These are phyloP conservation scores for Sitobion miscanthi DNA, from an alignment of 1,140 invertebrate species.

Conservation along the genomic window DNA sequence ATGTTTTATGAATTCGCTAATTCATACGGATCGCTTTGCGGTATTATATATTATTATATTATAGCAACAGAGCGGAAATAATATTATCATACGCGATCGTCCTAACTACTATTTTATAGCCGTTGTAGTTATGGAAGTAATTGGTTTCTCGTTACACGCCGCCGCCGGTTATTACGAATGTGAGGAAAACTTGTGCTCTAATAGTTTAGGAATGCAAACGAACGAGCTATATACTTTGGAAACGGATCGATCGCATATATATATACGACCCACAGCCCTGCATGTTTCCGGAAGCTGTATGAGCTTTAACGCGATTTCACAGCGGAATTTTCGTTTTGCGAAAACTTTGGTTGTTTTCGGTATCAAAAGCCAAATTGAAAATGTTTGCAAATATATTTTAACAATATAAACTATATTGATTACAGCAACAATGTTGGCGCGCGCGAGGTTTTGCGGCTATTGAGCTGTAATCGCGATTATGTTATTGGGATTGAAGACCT, in stretches of 20 bases:
- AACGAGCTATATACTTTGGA: neutral
- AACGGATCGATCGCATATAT: neutral
- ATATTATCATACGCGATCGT: neutral
- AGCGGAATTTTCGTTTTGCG: neutral
- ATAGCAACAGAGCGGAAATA: neutral
- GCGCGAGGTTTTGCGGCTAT: neutral
- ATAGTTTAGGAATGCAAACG: neutral
- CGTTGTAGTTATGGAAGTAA: neutral
- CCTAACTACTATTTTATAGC: neutral
- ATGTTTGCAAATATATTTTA: neutral
- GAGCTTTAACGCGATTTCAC: neutral
- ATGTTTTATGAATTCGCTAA: neutral
- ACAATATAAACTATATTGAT: constrained; percentile 5
- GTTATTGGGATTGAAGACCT: neutral
- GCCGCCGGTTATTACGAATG: neutral
- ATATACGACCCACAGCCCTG: neutral
- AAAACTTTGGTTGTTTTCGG: neutral
- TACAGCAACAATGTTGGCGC: neutral
- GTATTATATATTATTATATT: too few species aligned
- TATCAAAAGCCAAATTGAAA: constrained; percentile 10
- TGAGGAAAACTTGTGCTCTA: constrained; percentile 23
- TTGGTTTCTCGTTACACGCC: neutral
- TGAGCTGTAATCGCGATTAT: neutral
- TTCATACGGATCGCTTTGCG: neutral
- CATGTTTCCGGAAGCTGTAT: neutral